Base-by-base conservation (phyloP, 2,888 invertebrate genomes). In the Synanthedon myopaeformis region DNA sequence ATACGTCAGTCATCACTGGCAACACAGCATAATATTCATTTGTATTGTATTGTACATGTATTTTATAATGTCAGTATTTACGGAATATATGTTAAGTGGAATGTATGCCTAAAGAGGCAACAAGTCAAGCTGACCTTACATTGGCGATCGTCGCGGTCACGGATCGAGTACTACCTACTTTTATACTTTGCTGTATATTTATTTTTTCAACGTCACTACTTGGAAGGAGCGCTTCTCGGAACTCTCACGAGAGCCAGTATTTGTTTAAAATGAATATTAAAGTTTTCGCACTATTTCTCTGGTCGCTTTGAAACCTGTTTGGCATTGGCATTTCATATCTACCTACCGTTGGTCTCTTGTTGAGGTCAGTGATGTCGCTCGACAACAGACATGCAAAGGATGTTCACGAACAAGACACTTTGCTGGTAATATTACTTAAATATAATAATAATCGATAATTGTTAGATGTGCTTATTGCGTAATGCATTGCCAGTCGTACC, bases 391-490 rank as follows among this genome's bases (percentile, higher is more conserved):
- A 57, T 23, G 49, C 57, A 52, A 57, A 56, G 52, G 53, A 53
- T 52, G 23, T 55, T 55, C n/a, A 45, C 45, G 58, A 56, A 60
- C 58, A 61, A 55, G 56, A 55, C 56, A 59, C 55, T 62, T 58
- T 55, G 52, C 19, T n/a, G 23, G 3, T 62, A 61, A 62, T 35
- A 35, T 8, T 35, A n/a, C n/a, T n/a, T n/a, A n/a, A n/a, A n/a
- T n/a, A 35, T 35, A 23, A 23, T 67, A 63, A 61, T 63, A 63
- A 65, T 65, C 56, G 61, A 63, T 64, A 64, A 74, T 72, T 35
- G 10, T 35, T 74, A 72, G 62, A 61, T 58, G 49, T 23, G 5
- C n/a, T 61, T 60, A 67, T 71, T 72, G 69, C 69, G 68, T 66
- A 66, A 69, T 68, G 53, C 58, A 56, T 60, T 58, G 49, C 28